These are phyloP conservation scores for Ips typographus DNA, from an alignment of 1,140 invertebrate species.

Conservation along the genomic window DNA sequence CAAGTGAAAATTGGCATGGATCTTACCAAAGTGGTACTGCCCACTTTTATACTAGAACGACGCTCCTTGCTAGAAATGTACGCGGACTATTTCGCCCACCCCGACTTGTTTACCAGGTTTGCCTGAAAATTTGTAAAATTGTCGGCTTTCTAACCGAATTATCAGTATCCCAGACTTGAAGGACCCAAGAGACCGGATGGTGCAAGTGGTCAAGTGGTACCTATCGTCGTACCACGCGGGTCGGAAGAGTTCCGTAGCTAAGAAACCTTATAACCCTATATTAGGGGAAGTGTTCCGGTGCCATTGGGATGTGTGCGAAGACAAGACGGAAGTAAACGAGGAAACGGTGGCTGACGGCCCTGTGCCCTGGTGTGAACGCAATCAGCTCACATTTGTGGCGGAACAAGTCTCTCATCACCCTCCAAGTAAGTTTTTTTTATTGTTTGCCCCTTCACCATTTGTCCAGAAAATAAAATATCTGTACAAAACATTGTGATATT, in stretches of 20 bases:
- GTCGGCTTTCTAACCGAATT: constrained; percentile 32
- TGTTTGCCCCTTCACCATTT: not conserved
- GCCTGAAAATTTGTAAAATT: too few relatives aligned
- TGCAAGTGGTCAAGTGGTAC: constrained; percentile 93
- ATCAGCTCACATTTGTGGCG: constrained; percentile 88
- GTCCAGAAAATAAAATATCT: too few relatives aligned
- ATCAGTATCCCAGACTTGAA: constrained; percentile 78
- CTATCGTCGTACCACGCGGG: constrained; percentile 96
- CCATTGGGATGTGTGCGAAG: constrained; percentile 71
- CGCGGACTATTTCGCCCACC: constrained; percentile 97
- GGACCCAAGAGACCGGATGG: constrained; percentile 85
- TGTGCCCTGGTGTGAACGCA: constrained; percentile 75
- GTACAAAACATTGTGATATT: constrained; percentile 30
- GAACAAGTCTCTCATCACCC: constrained; percentile 99
- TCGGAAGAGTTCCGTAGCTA: constrained; percentile 89
- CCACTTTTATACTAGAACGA: constrained; percentile 95
- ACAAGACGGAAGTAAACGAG: constrained; percentile 29
- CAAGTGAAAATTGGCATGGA: constrained; percentile 99
- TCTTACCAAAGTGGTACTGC: constrained; percentile 94
- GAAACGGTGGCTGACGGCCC: constrained; percentile 71
- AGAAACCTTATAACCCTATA: constrained; percentile 98
- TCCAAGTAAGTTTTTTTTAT: constrained; percentile 67
- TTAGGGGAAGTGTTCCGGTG: constrained; percentile 93
- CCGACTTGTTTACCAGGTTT: constrained; percentile 91
- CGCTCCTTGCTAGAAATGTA: constrained; percentile 97